A percentile compares a stretch with the other conserved stretches of the same genome.
Conservation (phyloP, 2,797 vertebrate species). For the Nasua narica region DNA sequence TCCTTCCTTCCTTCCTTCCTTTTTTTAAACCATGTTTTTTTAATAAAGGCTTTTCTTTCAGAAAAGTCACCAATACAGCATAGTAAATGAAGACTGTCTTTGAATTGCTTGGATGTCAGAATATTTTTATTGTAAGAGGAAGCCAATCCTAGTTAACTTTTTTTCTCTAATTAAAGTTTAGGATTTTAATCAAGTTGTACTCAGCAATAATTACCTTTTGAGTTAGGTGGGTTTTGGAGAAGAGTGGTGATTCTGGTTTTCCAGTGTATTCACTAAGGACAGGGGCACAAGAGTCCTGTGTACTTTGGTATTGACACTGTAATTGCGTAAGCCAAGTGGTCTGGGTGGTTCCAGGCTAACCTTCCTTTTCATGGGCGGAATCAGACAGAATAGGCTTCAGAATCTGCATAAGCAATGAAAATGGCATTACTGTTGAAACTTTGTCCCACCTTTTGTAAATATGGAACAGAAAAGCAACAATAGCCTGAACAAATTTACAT, state of each 20-base stretch:
- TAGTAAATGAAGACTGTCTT: background rate
- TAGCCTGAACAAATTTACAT: conserved; percentile 23
- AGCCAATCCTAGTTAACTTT: conserved; percentile 45
- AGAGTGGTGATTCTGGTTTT: background rate
- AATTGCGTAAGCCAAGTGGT: background rate
- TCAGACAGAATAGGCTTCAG: background rate
- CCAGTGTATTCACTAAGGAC: background rate
- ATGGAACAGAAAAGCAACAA: conserved; percentile 17
- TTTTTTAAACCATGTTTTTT: background rate
- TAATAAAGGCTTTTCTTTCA: background rate
- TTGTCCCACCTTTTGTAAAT: conserved; percentile 49
- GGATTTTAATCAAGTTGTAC: background rate
- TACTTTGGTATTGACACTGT: background rate
- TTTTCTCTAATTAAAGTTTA: conserved; percentile 44
- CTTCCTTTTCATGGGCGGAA: background rate
- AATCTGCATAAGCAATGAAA: background rate
- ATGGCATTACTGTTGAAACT: background rate
- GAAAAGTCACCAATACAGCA: background rate
- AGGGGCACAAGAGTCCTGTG: background rate
- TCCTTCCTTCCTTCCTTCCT: background rate
- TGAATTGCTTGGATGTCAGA: conserved; percentile 14
- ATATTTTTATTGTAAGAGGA: conserved; percentile 23
- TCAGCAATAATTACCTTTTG: background rate
- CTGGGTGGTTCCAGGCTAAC: background rate
- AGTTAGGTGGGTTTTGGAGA: background rate